These are phyloP conservation scores for Hippolais icterina DNA, from an alignment of 2,113 vertebrate species.

Conservation along the genomic window DNA sequence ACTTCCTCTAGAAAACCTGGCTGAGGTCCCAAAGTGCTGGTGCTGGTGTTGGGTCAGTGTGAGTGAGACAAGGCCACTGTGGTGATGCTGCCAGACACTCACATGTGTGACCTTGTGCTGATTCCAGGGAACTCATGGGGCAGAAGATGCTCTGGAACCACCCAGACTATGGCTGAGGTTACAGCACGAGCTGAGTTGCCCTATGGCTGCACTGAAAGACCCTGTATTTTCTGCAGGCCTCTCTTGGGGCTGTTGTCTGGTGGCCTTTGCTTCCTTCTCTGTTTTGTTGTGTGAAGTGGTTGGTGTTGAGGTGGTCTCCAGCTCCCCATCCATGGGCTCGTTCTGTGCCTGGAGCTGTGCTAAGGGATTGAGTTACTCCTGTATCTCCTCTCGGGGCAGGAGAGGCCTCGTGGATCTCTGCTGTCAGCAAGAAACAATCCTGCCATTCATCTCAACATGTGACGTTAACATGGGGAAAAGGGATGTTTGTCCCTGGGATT, in stretches of 20 bases:
- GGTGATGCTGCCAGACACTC: not conserved
- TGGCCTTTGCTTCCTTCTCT: not conserved
- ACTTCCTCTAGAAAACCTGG: not conserved
- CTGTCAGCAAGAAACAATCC: not conserved
- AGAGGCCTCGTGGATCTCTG: not conserved
- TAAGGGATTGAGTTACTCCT: not conserved
- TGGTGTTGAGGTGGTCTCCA: not conserved
- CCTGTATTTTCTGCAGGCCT: not conserved
- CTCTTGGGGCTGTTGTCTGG: not conserved
- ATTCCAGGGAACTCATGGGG: rapidly evolving
- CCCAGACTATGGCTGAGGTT: not conserved
- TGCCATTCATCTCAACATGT: not conserved
- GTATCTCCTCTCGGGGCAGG: not conserved
- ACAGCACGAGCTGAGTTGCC: not conserved
- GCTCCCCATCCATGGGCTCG: not conserved
- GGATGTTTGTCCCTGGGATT: not conserved
- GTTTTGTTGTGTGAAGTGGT: not conserved
- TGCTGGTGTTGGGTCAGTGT: not conserved
- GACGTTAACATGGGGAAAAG: not conserved
- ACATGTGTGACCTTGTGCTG: not conserved
- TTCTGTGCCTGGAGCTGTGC: not conserved
- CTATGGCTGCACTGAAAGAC: not conserved
- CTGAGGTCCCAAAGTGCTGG: not conserved
- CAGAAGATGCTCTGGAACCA: not conserved
- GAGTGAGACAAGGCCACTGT: not conserved